phyloP scores from a whole-genome alignment of 2,113 vertebrate species.

The Sprattus sprattus region DNA sequence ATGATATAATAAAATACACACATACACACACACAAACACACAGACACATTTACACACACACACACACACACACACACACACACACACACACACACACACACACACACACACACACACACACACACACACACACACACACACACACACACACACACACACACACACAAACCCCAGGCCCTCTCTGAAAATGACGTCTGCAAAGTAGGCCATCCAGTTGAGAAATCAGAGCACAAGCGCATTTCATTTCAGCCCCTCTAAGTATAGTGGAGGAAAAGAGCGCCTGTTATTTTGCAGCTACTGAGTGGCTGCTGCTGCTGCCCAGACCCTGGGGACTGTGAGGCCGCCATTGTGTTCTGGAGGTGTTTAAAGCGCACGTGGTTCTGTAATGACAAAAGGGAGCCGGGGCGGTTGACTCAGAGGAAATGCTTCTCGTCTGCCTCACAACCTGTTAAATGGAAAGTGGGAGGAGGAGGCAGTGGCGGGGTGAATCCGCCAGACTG shows the following conservation, averaged over 20 bases:
- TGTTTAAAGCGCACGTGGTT: constrained; percentile 38
- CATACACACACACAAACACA: not conserved
- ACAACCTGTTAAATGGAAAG: constrained; percentile 1
- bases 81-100: not conserved
- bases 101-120: not conserved
- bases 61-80: not conserved
- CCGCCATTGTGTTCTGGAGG: constrained; percentile 46
- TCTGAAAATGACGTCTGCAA: constrained; percentile 9
- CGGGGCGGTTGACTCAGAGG: constrained; percentile 62
- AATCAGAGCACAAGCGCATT: not conserved
- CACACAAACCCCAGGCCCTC: not conserved
- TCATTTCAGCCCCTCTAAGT: not conserved
- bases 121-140: not conserved
- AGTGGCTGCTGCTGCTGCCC: not conserved
- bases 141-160: constrained; percentile 3
- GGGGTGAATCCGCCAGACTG: not conserved
- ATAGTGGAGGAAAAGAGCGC: constrained; percentile 26
- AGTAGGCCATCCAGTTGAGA: constrained; percentile 3
- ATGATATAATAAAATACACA: not conserved
- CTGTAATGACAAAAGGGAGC: constrained; percentile 45
- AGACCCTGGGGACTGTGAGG: constrained; percentile 15
- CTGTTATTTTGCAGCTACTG: constrained; percentile 32
- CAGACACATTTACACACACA: too few species aligned
- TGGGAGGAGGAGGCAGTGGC: not conserved
- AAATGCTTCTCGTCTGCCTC: constrained; percentile 64